A percentile compares a stretch with the other conserved stretches of the same genome.
These are phyloP conservation scores for Strongylocentrotus purpuratus DNA, from an alignment of 35 echinoderm and acorn worm species.

Conservation along the genomic window DNA sequence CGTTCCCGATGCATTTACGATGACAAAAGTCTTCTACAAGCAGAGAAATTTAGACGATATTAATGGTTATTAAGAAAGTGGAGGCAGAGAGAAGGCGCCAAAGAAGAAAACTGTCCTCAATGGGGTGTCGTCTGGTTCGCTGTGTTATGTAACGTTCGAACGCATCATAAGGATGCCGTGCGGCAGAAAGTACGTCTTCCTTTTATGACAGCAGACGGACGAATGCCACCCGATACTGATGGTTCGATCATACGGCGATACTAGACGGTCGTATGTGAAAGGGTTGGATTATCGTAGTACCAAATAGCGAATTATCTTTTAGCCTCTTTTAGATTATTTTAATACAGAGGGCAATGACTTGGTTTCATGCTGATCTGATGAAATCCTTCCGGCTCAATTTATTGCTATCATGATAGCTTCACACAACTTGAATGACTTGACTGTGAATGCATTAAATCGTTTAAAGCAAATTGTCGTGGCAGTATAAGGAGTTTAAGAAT, in stretches of 20 bases:
- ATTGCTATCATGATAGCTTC: too few species aligned
- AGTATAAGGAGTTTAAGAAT: too few species aligned
- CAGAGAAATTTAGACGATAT: not conserved
- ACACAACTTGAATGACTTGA: too few species aligned
- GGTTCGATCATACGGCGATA: not conserved
- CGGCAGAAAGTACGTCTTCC: not conserved
- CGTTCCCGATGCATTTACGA: not conserved
- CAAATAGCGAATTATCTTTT: too few species aligned
- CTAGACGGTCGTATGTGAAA: not conserved
- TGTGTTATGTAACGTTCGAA: not conserved
- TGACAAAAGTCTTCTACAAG: not conserved
- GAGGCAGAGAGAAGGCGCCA: not conserved
- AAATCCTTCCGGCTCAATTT: too few species aligned
- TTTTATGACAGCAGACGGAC: not conserved
- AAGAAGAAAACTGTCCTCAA: not conserved
- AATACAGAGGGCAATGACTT: not conserved
- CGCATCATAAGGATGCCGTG: not conserved
- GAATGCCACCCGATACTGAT: not conserved
- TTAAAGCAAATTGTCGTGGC: too few species aligned
- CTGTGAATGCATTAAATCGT: too few species aligned
- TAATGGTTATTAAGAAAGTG: not conserved
- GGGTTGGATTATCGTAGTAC: not conserved
- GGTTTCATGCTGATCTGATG: not conserved
- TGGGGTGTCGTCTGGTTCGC: not conserved
- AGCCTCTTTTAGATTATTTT: too few species aligned